These are phyloP conservation scores for Drosophila koepferae DNA, from an alignment of 2,888 invertebrate species.

Conservation along the genomic window DNA sequence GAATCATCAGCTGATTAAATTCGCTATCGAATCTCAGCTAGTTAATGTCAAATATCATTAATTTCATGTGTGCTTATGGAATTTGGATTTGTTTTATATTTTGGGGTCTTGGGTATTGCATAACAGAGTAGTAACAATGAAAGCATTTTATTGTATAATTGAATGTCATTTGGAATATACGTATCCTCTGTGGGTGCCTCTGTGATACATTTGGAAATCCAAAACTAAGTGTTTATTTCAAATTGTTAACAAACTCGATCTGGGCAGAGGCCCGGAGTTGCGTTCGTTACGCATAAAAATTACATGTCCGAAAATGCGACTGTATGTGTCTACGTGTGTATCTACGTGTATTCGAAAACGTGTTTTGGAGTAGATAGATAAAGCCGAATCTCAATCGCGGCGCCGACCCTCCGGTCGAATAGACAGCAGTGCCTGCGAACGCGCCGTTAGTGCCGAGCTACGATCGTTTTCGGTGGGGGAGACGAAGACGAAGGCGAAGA, in stretches of 20 bases:
- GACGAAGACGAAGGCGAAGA: conserved; percentile 25
- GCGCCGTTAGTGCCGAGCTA: neutral
- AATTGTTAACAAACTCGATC: conserved; percentile 18
- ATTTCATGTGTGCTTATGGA: no score
- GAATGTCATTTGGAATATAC: no score
- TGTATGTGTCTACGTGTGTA: neutral
- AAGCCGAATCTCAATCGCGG: conserved; percentile 60
- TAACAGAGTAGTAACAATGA: no score
- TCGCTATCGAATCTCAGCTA: no score
- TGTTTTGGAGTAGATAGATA: conserved; percentile 70
- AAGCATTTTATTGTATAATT: no score
- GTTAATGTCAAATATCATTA: no score
- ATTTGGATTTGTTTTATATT: no score
- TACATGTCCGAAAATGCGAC: conserved; percentile 6
- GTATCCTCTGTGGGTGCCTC: no score
- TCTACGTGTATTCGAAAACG: conserved; percentile 53
- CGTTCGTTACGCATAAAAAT: conserved; percentile 44
- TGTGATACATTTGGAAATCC: neutral
- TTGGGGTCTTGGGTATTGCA: no score
- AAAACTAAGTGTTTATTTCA: conserved; percentile 21
- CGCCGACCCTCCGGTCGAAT: conserved; percentile 32
- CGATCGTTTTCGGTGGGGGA: conserved; percentile 21
- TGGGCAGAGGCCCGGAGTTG: conserved; percentile 7
- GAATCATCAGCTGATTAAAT: no score
- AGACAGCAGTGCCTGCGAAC: conserved; percentile 19